Conservation (phyloP, 2,888 invertebrate species). For the Cantharis rufa region DNA sequence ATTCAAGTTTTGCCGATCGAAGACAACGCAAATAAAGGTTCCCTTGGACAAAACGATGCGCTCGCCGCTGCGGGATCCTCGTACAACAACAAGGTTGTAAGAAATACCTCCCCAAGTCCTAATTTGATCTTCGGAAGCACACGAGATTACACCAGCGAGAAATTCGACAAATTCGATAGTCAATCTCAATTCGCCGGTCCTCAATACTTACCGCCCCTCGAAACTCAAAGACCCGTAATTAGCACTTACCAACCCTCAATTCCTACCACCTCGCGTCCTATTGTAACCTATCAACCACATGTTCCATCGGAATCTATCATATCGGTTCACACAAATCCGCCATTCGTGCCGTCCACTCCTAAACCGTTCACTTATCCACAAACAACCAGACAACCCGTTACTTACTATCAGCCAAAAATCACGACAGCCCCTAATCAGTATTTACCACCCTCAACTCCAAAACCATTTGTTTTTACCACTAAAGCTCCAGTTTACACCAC, state of each 20-base stretch:
- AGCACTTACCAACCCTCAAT: conserved; percentile 22
- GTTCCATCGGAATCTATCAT: conserved; percentile 6
- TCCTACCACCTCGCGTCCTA: conserved; percentile 22
- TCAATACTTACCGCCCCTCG: conserved; percentile 51
- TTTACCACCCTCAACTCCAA: conserved; percentile 4
- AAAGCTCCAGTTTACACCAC: neutral
- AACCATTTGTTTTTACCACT: neutral
- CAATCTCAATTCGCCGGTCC: conserved; percentile 50
- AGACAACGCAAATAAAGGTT: conserved; percentile 37
- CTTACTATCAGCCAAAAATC: neutral
- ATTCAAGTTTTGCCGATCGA: conserved; percentile 42
- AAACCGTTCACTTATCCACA: conserved; percentile 28
- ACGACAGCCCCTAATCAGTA: conserved; percentile 3
- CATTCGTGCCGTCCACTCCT: conserved; percentile 8
- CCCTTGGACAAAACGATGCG: conserved; percentile 47
- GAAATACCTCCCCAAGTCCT: conserved; percentile 44
- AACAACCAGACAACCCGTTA: neutral
- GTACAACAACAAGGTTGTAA: conserved; percentile 45
- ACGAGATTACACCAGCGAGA: conserved; percentile 47
- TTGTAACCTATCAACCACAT: conserved; percentile 11
- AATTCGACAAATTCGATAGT: conserved; percentile 48
- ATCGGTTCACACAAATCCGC: neutral
- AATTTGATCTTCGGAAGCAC: conserved; percentile 43
- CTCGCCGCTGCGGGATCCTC: conserved; percentile 31
- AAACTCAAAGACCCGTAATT: neutral